phyloP scores from a whole-genome alignment of 2,113 vertebrate species.

The Forbesichthys papilliferus region DNA sequence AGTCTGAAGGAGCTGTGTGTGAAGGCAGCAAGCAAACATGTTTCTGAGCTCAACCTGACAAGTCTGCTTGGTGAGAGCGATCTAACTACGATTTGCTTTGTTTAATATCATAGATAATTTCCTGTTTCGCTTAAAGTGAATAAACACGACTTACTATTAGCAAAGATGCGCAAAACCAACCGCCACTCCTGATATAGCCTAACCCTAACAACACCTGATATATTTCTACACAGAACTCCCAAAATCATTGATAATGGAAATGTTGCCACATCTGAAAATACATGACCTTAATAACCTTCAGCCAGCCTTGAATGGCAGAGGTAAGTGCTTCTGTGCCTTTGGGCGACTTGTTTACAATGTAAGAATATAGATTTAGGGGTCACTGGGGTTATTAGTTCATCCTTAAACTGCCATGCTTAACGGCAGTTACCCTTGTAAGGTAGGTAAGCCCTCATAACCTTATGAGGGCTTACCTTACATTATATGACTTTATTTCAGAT shows the following conservation, averaged over 20 bases:
- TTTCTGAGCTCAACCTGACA: not conserved
- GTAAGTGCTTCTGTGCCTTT: slow-evolving; percentile 51
- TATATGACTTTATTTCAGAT: too few relatives aligned
- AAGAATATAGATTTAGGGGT: not conserved
- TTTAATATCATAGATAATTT: not conserved
- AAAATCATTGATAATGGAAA: slow-evolving; percentile 78
- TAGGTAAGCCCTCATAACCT: too few relatives aligned
- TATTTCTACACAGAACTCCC: slow-evolving; percentile 77
- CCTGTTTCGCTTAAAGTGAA: too few relatives aligned
- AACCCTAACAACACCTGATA: too few relatives aligned
- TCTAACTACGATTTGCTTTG: not conserved
- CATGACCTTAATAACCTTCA: slow-evolving; percentile 85
- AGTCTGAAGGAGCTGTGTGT: not conserved
- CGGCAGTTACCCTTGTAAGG: too few relatives aligned
- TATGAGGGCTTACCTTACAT: too few relatives aligned
- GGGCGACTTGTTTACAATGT: not conserved
- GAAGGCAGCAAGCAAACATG: not conserved
- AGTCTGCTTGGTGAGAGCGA: not conserved
- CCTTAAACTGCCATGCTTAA: too few relatives aligned
- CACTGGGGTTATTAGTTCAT: too few relatives aligned
- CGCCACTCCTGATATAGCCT: too few relatives aligned
- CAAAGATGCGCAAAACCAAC: too few relatives aligned
- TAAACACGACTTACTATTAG: too few relatives aligned
- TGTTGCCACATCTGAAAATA: slow-evolving; percentile 83
- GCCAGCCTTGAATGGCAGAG: slow-evolving; percentile 80